Percentiles rank a stretch among this genome's conserved stretches.
Conservation (phyloP, 2,797 vertebrate species). For the Xyrichtys novacula region DNA sequence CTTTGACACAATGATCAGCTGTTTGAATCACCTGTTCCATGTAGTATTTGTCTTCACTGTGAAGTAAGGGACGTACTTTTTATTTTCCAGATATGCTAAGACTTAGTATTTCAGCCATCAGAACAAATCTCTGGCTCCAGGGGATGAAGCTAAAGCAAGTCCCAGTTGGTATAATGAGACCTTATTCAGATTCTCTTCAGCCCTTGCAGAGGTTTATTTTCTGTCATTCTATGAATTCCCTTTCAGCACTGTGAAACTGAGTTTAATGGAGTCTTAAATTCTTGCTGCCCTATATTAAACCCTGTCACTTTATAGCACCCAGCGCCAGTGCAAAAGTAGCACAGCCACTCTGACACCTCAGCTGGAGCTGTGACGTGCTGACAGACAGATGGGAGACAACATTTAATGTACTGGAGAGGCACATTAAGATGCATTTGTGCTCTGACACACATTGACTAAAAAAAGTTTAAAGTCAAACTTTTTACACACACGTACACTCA, state of each 20-base stretch:
- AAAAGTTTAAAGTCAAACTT: slow-evolving; percentile 63
- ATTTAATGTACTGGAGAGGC: slow-evolving; percentile 53
- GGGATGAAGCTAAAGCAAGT: neutral
- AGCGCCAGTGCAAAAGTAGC: slow-evolving; percentile 78
- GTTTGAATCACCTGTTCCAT: slow-evolving; percentile 25
- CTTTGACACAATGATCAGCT: slow-evolving; percentile 32
- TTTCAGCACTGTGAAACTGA: slow-evolving; percentile 36
- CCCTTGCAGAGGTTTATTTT: slow-evolving; percentile 44
- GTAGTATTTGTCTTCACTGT: slow-evolving; percentile 16
- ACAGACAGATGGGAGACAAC: slow-evolving; percentile 73
- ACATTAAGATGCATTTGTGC: slow-evolving; percentile 50
- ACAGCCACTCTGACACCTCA: slow-evolving; percentile 71
- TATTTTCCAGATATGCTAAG: slow-evolving; percentile 11
- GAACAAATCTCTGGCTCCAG: neutral
- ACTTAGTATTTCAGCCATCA: slow-evolving; percentile 16
- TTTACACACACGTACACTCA: slow-evolving; percentile 36
- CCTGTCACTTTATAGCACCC: slow-evolving; percentile 75
- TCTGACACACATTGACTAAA: slow-evolving; percentile 28
- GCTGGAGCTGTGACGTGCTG: slow-evolving; percentile 59
- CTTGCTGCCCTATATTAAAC: slow-evolving; percentile 77
- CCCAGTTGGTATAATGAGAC: slow-evolving; percentile 23
- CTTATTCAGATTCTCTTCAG: slow-evolving; percentile 8
- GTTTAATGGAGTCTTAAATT: slow-evolving; percentile 72
- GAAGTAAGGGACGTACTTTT: slow-evolving; percentile 29
- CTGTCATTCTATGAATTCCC: slow-evolving; percentile 49